Evolutionary conservation across 2,113 vertebrate species (phyloP).

Genomic region (Sinocyclocheilus anshuiensis): DNA sequence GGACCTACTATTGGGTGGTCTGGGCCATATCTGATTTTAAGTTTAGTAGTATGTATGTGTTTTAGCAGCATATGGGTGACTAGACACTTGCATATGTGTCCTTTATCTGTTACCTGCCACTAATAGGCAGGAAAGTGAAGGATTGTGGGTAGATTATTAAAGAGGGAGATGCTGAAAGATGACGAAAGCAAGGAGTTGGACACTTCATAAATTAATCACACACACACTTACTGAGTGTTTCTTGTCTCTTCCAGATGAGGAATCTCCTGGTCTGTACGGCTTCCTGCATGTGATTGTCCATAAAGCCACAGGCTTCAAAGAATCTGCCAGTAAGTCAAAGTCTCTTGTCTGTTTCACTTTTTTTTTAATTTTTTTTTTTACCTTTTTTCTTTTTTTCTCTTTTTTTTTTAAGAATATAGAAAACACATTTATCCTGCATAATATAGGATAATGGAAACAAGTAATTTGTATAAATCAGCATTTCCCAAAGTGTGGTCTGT

Average conservation of each 20-base stretch:
- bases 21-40: not conserved
- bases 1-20: constrained; percentile 2
- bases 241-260: constrained; percentile 82
- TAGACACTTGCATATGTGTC: not conserved
- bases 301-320: constrained; percentile 92
- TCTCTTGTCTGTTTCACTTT: not conserved
- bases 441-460: not conserved
- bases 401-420: not conserved
- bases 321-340: constrained; percentile 91
- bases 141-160: not conserved
- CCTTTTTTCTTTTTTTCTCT: too few relatives aligned
- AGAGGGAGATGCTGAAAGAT: not conserved
- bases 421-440: not conserved
- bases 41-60: too few relatives aligned
- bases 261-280: constrained; percentile 91
- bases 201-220: not conserved
- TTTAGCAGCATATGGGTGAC: not conserved
- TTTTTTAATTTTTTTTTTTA: too few relatives aligned
- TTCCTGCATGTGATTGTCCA: constrained; percentile 97
- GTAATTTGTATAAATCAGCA: too few relatives aligned
- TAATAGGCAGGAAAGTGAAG: not conserved
- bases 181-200: not conserved
- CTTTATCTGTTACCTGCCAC: not conserved
- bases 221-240: not conserved
- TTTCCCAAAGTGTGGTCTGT: not conserved